Base-by-base conservation (phyloP, 2,113 vertebrate species). In the Macquaria australasica region DNA sequence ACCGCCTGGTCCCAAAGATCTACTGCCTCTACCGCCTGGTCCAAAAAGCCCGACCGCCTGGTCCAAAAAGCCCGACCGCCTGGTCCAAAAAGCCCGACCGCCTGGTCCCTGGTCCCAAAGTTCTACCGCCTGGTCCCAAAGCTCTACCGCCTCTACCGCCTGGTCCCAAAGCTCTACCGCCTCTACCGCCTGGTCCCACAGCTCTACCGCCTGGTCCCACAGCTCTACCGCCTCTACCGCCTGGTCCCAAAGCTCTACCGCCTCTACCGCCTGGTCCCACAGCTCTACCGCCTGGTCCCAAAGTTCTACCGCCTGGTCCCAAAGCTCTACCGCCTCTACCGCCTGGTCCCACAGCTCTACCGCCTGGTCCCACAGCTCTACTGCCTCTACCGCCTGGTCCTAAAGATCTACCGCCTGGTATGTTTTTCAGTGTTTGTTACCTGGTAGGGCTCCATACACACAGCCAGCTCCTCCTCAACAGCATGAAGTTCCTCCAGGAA, bases 401-500 rank as follows among this genome's bases (percentile, higher is more conserved):
- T 8, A 51, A 7, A 20, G 50, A 1, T 2, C 18, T 50, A 48
- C 39, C 6, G 39, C 39, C 39, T 48, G 12, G 45, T 10, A 3
- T 55, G 48, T n/a, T 5, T 1, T 6, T 1, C 4, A 3, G 16
- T 8, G 64, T 31, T 10, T 14, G 11, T 41, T 91, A 99, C 98
- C 98, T 98, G 98, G 88, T 95, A 98, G 18, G 98, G 94, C 53
- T 98, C 97, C 93, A 98, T 95, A 84, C 97, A 98, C 5, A 97
- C 96, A 0, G 96, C 97, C 90, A 99, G 73, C 72, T 99, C 98
- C 15, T 98, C 98, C 59, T 99, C 98, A 81, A 99, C 98, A 0
- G 98, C 98, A 0, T 98, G 96, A 10, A 99, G 94, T 73, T 98
- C 97, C 94, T 99, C 98, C 96, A 99, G 96, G 92, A 99, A 99